Evolutionary conservation across 2,113 vertebrate genomes (phyloP), one percentile per base, ranked within the genome.

Genomic region (Brachirus orientalis): DNA sequence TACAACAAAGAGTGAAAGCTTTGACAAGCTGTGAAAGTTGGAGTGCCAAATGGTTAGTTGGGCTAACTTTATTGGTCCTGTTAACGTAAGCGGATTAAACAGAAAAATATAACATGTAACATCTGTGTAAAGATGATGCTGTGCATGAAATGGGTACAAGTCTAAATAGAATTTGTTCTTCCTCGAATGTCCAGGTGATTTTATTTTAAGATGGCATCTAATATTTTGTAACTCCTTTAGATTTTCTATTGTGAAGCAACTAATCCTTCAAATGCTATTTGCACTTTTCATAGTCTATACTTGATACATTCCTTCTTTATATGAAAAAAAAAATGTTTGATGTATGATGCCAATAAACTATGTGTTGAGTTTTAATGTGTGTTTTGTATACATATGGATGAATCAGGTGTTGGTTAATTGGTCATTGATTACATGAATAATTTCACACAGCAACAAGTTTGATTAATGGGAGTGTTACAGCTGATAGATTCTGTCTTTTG

Each of bases 271-370:
- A 95, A 96, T 95, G 95, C 95, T 96, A 94, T 98, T 99, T 99
- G 97, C 96, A 99, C 97, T 99, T 98, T n/a, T 98, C 95, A 96
- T 98, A 98, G 94, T 96, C 94, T 97, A 97, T 98, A 98, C 97
- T 98, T 98, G 96, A 98, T 98, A 98, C 96, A 99, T 98, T 99
- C 97, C 97, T 96, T 95, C 91, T 98, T 99, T 98, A 85, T 94
- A 94, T 92, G 88, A 90, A 94, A 92, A 93, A 92, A 89, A 94
- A 92, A 92, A 92, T 92, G 89, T 96, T 94, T 95, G 94, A 95
- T 94, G 95, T 97, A 95, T 95, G 95, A 89, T 78, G 95, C 95
- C 97, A 98, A 91, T 96, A 95, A 92, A 92, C 80, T 63, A 60
- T 78, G 89, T 88, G 87, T 88, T 89, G 84, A 90, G 75, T 90